A percentile compares a stretch with the other conserved stretches of the same genome.
Evolutionary conservation across 2,113 vertebrate genomes (phyloP).

Genomic region (Tragulus kanchil): DNA sequence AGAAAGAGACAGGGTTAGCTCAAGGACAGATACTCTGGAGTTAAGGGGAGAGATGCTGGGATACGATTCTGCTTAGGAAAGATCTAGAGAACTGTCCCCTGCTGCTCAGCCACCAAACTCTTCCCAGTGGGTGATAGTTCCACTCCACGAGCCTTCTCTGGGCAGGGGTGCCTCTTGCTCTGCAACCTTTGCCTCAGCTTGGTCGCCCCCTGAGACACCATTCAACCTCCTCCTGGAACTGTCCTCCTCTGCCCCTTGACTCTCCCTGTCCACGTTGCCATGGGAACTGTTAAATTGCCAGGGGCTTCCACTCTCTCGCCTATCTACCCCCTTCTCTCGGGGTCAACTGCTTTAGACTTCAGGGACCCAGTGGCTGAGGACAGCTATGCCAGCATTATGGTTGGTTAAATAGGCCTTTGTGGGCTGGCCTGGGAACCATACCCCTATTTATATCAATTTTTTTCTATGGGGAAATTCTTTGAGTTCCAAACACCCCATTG

Average conservation of each 20-base stretch:
- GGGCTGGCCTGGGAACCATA: conserved; percentile 69
- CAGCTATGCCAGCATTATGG: background rate
- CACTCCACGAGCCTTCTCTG: background rate
- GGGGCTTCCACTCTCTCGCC: background rate
- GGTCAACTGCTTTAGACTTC: background rate
- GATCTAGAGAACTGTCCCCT: background rate
- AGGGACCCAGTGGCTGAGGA: background rate
- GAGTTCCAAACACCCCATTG: conserved; percentile 76
- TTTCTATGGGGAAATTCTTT: conserved; percentile 76
- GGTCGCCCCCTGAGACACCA: background rate
- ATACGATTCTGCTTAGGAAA: background rate
- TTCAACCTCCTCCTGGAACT: background rate
- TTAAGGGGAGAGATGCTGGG: background rate
- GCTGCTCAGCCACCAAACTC: background rate
- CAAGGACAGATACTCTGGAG: background rate
- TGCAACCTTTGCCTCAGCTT: background rate
- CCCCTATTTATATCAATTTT: conserved; percentile 70
- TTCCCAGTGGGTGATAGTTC: background rate
- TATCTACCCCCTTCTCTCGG: background rate
- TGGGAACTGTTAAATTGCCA: conserved; percentile 5
- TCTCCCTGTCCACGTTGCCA: background rate
- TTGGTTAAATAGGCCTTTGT: conserved; percentile 77
- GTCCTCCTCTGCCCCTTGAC: background rate
- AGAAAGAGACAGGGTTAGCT: background rate
- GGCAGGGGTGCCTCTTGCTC: background rate